A percentile compares a stretch with the other conserved stretches of the same genome.
Evolutionary conservation across 2,797 vertebrate genomes (phyloP).

Genomic region (Pogonophryne albipinna): DNA sequence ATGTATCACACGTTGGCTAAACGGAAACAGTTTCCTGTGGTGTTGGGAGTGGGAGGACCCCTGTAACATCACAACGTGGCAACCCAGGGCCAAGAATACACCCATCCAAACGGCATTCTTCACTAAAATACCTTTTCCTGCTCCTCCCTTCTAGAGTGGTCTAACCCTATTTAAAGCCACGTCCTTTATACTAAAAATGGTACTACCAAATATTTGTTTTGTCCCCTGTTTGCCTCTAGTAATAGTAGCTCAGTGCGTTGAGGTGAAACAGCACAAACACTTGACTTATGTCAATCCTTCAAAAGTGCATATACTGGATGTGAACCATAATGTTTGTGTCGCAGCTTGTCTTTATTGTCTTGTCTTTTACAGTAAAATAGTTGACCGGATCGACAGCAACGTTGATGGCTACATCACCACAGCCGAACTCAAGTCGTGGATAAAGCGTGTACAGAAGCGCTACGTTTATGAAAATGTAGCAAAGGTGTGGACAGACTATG

Average conservation of each 20-base stretch:
- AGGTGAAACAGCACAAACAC: not conserved
- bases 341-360: not conserved
- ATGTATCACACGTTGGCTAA: slow-evolving; percentile 53
- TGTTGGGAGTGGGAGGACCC: slow-evolving; percentile 75
- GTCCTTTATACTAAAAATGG: slow-evolving; percentile 16
- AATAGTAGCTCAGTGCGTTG: not conserved
- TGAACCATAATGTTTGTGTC: not conserved
- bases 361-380: slow-evolving; percentile 90
- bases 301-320: not conserved
- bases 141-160: slow-evolving; percentile 44
- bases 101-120: slow-evolving; percentile 40
- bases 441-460: slow-evolving; percentile 97
- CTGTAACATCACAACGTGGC: slow-evolving; percentile 85
- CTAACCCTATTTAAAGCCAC: slow-evolving; percentile 10
- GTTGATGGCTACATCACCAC: slow-evolving; percentile 90
- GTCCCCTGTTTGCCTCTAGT: not conserved
- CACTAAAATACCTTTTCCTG: slow-evolving; percentile 38
- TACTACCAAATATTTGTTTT: not conserved
- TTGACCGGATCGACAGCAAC: slow-evolving; percentile 92
- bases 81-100: slow-evolving; percentile 71
- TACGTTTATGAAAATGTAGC: slow-evolving; percentile 98
- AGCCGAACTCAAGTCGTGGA: slow-evolving; percentile 94
- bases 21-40: slow-evolving; percentile 51
- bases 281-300: not conserved
- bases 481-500: slow-evolving; percentile 97